phyloP scores from a whole-genome alignment of 30 jellyfish, hydroid and myxozoan genomes.

The Aurelia sp. region DNA sequence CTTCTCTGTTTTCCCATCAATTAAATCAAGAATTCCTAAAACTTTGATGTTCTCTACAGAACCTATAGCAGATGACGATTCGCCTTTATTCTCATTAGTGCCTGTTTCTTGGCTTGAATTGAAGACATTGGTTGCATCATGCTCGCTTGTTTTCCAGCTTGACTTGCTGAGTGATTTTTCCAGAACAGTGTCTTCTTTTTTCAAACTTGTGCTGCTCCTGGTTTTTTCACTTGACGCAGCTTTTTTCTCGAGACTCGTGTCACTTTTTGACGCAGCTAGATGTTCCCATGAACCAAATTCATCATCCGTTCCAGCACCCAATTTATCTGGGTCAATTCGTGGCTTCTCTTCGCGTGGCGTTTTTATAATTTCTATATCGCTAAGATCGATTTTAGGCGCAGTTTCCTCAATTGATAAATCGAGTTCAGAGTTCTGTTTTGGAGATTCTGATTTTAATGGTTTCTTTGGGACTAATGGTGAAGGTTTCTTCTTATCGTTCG shows the following conservation, averaged over 20 bases:
- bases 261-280: constrained; percentile 12
- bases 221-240: not conserved
- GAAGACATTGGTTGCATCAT: not conserved
- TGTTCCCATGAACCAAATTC: constrained; percentile 76
- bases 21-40: constrained; percentile 38
- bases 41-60: constrained; percentile 7
- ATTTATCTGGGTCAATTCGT: not conserved
- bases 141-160: not conserved
- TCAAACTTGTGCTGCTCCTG: not conserved
- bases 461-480: not conserved
- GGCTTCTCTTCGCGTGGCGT: constrained; percentile 21
- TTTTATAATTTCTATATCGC: constrained; percentile 14
- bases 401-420: constrained; percentile 2
- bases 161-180: not conserved
- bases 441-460: not conserved
- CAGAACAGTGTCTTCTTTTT: not conserved
- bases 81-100: not conserved
- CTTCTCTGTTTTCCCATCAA: constrained; percentile 45
- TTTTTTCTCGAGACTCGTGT: not conserved
- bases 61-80: not conserved
- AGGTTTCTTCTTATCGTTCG: not conserved
- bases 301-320: not conserved
- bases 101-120: not conserved
- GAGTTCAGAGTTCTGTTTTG: not conserved
- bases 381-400: constrained; percentile 3